Conservation (phyloP, 2,888 invertebrate genomes). For the Phyto melanocephala region DNA sequence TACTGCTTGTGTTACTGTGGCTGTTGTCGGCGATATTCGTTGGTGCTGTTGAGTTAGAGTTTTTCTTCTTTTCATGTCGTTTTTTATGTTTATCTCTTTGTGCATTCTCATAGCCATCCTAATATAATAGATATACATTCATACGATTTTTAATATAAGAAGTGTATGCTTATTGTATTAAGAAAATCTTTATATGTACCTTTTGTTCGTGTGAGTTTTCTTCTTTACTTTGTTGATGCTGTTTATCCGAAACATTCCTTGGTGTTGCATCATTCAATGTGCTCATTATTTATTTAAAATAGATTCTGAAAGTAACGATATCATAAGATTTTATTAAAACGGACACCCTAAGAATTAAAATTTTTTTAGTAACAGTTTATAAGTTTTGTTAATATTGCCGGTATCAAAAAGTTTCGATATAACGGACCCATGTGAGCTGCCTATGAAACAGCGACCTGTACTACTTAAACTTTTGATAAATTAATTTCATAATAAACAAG, state of each 20-base stretch:
- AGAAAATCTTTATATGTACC: conserved; percentile 63
- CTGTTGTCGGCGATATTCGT: conserved; percentile 31
- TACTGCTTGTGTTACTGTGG: conserved; percentile 19
- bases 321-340: too few relatives aligned
- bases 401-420: too few relatives aligned
- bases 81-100: conserved; percentile 61
- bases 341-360: too few relatives aligned
- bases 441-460: too few relatives aligned
- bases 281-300: conserved; percentile 72
- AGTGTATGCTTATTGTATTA: background rate
- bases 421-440: too few relatives aligned
- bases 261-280: conserved; percentile 76
- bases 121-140: conserved; percentile 2
- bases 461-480: too few relatives aligned
- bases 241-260: conserved; percentile 75
- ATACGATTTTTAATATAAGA: too few relatives aligned
- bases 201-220: conserved; percentile 77
- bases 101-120: conserved; percentile 46
- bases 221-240: conserved; percentile 70
- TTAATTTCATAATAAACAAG: too few relatives aligned
- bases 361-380: too few relatives aligned
- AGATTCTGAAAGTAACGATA: conserved; percentile 26
- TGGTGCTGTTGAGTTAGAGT: conserved; percentile 37
- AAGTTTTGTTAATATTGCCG: too few relatives aligned
- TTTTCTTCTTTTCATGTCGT: conserved; percentile 63